Conservation (phyloP, 2,888 invertebrate species). For the Leucoma salicis region DNA sequence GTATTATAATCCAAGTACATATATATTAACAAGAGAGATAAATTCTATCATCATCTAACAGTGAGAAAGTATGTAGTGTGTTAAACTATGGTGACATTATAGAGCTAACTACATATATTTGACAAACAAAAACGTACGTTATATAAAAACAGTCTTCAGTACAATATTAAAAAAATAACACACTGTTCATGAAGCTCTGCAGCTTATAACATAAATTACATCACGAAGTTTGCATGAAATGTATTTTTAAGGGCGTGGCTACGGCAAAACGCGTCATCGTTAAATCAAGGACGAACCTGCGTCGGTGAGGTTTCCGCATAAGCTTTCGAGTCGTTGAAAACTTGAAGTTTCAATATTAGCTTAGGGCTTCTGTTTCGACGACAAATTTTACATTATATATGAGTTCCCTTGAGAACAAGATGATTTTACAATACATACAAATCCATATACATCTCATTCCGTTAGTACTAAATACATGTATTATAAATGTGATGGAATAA, state of each 20-base stretch:
- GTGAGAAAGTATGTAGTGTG: too few species aligned
- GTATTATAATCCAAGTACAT: too few species aligned
- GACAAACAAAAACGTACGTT: too few species aligned
- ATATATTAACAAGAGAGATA: too few species aligned
- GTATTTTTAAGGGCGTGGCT: constrained; percentile 23
- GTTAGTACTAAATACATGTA: neutral
- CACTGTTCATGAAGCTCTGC: too few species aligned
- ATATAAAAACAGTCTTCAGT: too few species aligned
- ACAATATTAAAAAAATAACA: too few species aligned
- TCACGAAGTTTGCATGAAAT: constrained; percentile 7
- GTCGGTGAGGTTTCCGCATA: constrained; percentile 16
- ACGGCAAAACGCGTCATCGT: constrained; percentile 22
- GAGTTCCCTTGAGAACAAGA: neutral
- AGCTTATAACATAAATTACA: neutral
- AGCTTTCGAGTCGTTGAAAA: constrained; percentile 19
- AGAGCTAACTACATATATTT: too few species aligned
- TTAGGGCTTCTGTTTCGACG: neutral
- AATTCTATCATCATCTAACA: too few species aligned
- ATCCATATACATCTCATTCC: neutral
- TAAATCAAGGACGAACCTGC: constrained; percentile 23
- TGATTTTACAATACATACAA: neutral
- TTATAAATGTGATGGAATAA: neutral
- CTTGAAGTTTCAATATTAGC: constrained; percentile 1
- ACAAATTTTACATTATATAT: neutral
- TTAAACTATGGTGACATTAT: too few species aligned